Evolutionary conservation across 2,888 invertebrate genomes (phyloP).

Genomic region (Ichneumon xanthorius): DNA sequence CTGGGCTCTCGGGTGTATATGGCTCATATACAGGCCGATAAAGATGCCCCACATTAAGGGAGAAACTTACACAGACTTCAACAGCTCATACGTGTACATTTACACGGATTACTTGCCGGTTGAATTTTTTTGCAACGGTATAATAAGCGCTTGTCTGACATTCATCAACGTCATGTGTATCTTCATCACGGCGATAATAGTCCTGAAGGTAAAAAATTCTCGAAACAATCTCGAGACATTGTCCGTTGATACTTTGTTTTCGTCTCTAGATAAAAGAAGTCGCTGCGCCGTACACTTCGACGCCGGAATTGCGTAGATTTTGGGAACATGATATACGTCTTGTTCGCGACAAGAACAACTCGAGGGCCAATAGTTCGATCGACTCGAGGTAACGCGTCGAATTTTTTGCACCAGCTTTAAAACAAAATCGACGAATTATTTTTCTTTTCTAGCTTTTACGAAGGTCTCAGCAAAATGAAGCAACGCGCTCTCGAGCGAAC

Average conservation of each 20-base stretch:
- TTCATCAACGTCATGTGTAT: conserved; percentile 94
- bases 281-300: conserved; percentile 92
- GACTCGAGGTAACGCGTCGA: conserved; percentile 76
- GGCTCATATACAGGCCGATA: conserved; percentile 89
- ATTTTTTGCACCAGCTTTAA: not conserved
- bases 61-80: conserved; percentile 87
- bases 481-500: conserved; percentile 87
- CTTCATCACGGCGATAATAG: conserved; percentile 92
- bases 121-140: conserved; percentile 92
- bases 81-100: conserved; percentile 88
- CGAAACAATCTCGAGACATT: conserved; percentile 6
- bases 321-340: conserved; percentile 93
- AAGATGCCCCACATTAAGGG: conserved; percentile 91
- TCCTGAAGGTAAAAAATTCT: conserved; percentile 87
- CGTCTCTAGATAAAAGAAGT: conserved; percentile 90
- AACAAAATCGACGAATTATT: not conserved
- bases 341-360: conserved; percentile 87
- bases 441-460: conserved; percentile 84
- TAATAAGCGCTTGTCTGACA: conserved; percentile 92
- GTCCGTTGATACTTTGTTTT: conserved; percentile 4
- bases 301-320: conserved; percentile 89
- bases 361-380: conserved; percentile 79
- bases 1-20: conserved; percentile 91
- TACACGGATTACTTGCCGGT: conserved; percentile 91
- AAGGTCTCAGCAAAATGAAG: conserved; percentile 83